Percentiles rank a stretch among this genome's conserved stretches.
These are phyloP conservation scores for Mya arenaria DNA, from an alignment of 1,140 invertebrate genomes.

Conservation along the genomic window DNA sequence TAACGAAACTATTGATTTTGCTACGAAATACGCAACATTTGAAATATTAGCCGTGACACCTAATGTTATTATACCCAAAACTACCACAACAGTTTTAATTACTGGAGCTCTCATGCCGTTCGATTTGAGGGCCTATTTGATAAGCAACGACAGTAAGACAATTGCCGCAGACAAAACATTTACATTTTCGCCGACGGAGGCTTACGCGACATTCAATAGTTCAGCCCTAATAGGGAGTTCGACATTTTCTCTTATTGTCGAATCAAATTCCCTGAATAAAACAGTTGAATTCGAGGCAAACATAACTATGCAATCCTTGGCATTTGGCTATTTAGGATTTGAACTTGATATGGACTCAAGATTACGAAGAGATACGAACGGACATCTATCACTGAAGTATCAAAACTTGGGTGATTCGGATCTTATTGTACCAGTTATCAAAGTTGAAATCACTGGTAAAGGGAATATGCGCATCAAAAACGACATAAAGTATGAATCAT, in stretches of 20 bases:
- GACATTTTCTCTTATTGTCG: too few species aligned
- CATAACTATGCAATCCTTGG: too few species aligned
- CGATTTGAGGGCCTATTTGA: neutral
- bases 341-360: too few species aligned
- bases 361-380: too few species aligned
- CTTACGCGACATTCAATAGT: conserved; percentile 24
- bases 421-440: neutral
- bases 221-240: neutral
- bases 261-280: too few species aligned
- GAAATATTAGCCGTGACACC: conserved; percentile 1
- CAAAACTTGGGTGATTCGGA: conserved; percentile 19
- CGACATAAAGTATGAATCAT: neutral
- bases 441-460: neutral
- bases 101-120: conserved; percentile 2
- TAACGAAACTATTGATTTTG: neutral
- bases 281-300: too few species aligned
- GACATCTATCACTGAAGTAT: neutral
- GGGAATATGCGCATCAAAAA: neutral
- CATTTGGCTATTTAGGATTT: too few species aligned
- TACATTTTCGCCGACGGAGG: conserved; percentile 6
- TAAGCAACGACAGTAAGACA: neutral
- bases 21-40: conserved; percentile 6
- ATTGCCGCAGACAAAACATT: neutral
- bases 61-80: neutral
- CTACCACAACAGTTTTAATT: neutral